These are phyloP conservation scores for Lochmaea crataegi DNA, from an alignment of 2,888 invertebrate species.

Conservation along the genomic window DNA sequence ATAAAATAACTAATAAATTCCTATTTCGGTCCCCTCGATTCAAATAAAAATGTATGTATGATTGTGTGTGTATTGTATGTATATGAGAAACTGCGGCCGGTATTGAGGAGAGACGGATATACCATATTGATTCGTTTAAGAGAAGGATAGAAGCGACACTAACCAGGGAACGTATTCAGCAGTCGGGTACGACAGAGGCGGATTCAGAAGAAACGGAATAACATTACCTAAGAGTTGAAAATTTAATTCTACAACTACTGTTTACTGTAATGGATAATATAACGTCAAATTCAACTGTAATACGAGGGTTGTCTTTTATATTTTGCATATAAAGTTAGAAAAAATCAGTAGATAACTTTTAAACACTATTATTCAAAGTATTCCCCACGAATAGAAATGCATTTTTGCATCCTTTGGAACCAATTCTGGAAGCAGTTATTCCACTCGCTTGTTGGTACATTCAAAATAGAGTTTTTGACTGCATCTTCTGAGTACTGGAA, in stretches of 20 bases:
- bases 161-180: constrained; percentile 22
- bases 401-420: no score
- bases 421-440: no score
- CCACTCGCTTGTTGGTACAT: no score
- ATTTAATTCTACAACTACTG: not conserved
- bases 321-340: no score
- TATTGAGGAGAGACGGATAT: constrained; percentile 8
- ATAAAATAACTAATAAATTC: constrained; percentile 64
- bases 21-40: constrained; percentile 35
- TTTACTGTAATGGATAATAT: no score
- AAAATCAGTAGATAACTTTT: no score
- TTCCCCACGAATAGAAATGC: no score
- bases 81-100: constrained; percentile 12
- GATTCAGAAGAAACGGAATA: not conserved
- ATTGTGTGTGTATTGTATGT: constrained; percentile 20
- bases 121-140: not conserved
- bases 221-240: not conserved
- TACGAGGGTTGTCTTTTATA: no score
- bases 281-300: no score
- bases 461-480: no score
- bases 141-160: constrained; percentile 6
- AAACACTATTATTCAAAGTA: no score
- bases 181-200: not conserved
- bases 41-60: constrained; percentile 22
- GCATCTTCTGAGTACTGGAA: no score